Conservation (phyloP, 2,797 vertebrate genomes). For the Aulostomus chinensis region DNA sequence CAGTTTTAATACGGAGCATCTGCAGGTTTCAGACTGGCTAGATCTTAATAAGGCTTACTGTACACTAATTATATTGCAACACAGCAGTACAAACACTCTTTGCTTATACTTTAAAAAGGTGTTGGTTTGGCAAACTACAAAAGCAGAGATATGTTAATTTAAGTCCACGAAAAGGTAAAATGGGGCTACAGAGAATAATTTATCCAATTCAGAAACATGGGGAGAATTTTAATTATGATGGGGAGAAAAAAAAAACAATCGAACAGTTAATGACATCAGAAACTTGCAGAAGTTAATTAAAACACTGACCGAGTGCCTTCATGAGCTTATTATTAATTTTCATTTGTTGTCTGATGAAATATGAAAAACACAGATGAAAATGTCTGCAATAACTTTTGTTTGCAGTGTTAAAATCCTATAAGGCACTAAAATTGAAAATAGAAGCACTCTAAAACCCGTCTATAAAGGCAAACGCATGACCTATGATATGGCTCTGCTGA, state of each 20-base stretch:
- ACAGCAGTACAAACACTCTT: constrained; percentile 42
- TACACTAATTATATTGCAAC: constrained; percentile 66
- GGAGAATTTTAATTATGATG: constrained; percentile 12
- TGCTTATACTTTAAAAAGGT: constrained; percentile 49
- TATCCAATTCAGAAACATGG: constrained; percentile 3
- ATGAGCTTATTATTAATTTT: constrained; percentile 5
- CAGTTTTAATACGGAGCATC: constrained; percentile 42
- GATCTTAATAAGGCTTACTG: constrained; percentile 51
- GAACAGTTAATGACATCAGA: neutral
- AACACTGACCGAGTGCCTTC: constrained; percentile 14
- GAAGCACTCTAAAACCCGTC: constrained; percentile 31
- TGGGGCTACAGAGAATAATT: neutral
- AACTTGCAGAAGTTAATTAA: constrained; percentile 1
- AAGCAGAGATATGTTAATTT: constrained; percentile 27
- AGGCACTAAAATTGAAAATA: constrained; percentile 66
- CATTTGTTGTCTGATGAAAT: neutral
- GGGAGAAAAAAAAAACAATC: neutral
- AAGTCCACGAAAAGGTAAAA: neutral
- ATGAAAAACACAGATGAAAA: constrained; percentile 13
- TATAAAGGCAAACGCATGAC: constrained; percentile 41
- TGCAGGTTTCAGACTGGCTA: constrained; percentile 39
- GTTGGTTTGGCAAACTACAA: constrained; percentile 53
- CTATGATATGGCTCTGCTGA: constrained; percentile 18
- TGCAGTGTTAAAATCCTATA: constrained; percentile 49
- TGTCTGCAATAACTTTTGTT: constrained; percentile 6